phyloP scores from a whole-genome alignment of 1,140 invertebrate genomes.

The Zaprionus gabonicus region DNA sequence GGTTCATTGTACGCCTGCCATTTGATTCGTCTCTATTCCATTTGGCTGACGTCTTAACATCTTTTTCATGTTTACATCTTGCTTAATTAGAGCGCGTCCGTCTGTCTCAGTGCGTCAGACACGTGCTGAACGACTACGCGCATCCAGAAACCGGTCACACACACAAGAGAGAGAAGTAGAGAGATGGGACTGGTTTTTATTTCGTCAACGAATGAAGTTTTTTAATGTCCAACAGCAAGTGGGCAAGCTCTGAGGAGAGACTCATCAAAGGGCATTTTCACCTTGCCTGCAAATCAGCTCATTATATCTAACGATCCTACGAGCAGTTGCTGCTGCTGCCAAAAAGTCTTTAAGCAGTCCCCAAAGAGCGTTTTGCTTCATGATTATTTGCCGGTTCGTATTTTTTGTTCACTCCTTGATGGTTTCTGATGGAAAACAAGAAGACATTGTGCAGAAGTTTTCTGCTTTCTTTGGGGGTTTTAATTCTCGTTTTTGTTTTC shows the following conservation, averaged over 20 bases:
- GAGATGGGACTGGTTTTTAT: not conserved
- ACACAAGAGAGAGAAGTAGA: not conserved
- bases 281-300: conserved; percentile 8
- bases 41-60: conserved; percentile 62
- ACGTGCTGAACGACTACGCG: not conserved
- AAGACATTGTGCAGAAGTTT: conserved; percentile 2
- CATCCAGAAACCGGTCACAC: conserved; percentile 8
- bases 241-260: not conserved
- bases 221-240: not conserved
- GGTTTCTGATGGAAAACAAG: conserved; percentile 6
- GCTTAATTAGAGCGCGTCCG: conserved; percentile 61
- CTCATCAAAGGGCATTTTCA: not conserved
- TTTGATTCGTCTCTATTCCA: conserved; percentile 58
- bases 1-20: conserved; percentile 47
- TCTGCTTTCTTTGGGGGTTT: conserved; percentile 16
- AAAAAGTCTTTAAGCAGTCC: not conserved
- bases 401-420: not conserved
- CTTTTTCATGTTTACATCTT: conserved; percentile 70
- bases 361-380: not conserved
- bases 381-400: not conserved
- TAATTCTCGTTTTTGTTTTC: conserved; percentile 21
- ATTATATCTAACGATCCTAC: not conserved
- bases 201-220: not conserved
- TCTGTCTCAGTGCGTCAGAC: not conserved
- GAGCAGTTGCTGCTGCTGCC: not conserved